A percentile compares a stretch with the other conserved stretches of the same genome.
phyloP scores from a whole-genome alignment of 2,113 vertebrate genomes.

The Myiopsitta monachus region DNA sequence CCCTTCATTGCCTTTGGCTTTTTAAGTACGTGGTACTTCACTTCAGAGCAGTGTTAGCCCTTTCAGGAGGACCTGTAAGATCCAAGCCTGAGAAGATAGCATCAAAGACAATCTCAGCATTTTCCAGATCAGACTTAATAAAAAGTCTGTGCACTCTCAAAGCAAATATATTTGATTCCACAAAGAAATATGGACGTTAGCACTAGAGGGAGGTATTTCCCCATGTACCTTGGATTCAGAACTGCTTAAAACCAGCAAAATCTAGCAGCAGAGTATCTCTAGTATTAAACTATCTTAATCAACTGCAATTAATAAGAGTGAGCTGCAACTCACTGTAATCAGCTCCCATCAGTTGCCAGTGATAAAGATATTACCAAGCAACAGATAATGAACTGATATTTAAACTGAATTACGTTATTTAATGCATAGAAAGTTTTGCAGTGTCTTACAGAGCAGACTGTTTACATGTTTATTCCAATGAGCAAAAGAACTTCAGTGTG shows the following conservation, averaged over 20 bases:
- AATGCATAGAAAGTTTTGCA: neutral
- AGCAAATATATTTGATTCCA: rapidly evolving
- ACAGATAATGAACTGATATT: neutral
- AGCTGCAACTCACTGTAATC: neutral
- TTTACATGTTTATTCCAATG: neutral
- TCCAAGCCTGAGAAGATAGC: neutral
- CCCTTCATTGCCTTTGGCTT: neutral
- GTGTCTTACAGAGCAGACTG: neutral
- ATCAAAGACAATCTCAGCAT: neutral
- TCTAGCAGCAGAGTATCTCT: neutral
- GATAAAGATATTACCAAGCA: neutral
- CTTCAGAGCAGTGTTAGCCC: neutral
- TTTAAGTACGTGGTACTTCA: neutral
- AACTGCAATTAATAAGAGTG: conserved; percentile 10
- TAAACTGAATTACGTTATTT: neutral
- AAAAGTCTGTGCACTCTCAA: rapidly evolving
- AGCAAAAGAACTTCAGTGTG: neutral
- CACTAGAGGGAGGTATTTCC: conserved; percentile 62
- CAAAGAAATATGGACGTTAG: rapidly evolving
- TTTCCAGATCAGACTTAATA: rapidly evolving
- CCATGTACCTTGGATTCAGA: neutral
- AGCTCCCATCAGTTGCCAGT: neutral
- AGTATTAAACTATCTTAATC: neutral
- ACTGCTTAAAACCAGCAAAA: neutral
- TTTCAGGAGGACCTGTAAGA: neutral